Base-by-base conservation (phyloP, 2,888 invertebrate genomes). In the Sinodicranocentrus sp. region DNA sequence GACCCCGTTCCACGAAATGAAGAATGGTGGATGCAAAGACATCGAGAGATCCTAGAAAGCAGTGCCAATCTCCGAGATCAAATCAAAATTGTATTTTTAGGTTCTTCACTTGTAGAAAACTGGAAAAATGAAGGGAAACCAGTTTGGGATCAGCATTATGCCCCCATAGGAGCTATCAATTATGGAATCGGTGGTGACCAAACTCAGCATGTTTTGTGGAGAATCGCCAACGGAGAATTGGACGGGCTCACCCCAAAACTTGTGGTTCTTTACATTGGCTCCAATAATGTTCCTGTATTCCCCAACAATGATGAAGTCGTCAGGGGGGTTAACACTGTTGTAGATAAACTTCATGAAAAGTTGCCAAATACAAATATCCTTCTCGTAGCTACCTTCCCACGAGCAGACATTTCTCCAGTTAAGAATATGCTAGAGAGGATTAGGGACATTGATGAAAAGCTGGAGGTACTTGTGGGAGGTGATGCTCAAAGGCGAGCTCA, bases 131-230 rank as follows among this genome's bases (percentile, higher is more conserved):
- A 72, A 23, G 86, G 84, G 2, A 52, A 28, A 8, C 94, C 95
- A 91, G 93, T 96, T 44, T 97, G 97, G 97, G 94, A 95, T 90
- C 94, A 95, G 89, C 93, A 95, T 92, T 97, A 97, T 92, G 96
- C 95, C 80, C 97, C 97, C 0, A 92, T 97, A 90, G 97, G 97
- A 91, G 95, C 96, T 90, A 93, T 97, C 88, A 97, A 97, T 91
- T 96, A 96, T 91, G 97, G 97, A 89, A 96, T 97, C 89, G 94
- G 96, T 88, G 95, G 94, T 86, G 97, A 98, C 91, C 93, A 94
- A 90, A 95, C 96, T 43, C 95, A 97, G 90, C 94, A 97, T 92
- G 94, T 97, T 19, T 91, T 98, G 48, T 98, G 97, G 97, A 93
- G 97, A 89, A 93, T 97, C 57, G 93, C 94, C 90, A 95, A 97